phyloP scores from a whole-genome alignment of 2,797 vertebrate genomes.

The Glossophaga mutica region DNA sequence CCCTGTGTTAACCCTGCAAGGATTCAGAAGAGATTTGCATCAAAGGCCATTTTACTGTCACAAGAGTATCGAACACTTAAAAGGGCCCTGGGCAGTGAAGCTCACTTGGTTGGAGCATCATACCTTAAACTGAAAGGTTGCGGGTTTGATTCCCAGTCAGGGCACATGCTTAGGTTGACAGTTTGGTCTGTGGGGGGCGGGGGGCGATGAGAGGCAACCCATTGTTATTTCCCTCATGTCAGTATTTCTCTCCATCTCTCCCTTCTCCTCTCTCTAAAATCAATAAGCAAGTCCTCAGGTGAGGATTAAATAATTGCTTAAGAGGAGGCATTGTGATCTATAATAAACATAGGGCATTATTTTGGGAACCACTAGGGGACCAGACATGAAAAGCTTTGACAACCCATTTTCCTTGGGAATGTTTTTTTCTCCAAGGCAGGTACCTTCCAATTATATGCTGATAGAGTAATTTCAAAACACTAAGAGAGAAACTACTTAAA shows the following conservation, averaged over 20 bases:
- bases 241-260: background rate
- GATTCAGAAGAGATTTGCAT: background rate
- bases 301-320: background rate
- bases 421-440: conserved; percentile 15
- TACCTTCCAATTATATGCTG: background rate
- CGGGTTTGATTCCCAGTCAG: background rate
- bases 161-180: background rate
- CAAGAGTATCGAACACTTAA: background rate
- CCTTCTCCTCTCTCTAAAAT: background rate
- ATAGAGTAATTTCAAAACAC: conserved; percentile 31
- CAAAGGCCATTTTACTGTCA: background rate
- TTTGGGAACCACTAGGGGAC: background rate
- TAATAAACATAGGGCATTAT: background rate
- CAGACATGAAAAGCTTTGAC: background rate
- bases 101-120: background rate
- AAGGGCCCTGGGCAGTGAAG: background rate
- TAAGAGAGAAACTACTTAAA: conserved; percentile 21
- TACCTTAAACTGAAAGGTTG: background rate
- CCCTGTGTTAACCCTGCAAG: background rate
- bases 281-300: background rate
- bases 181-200: too few species aligned
- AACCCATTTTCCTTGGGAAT: background rate
- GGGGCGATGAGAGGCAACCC: background rate
- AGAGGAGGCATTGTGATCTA: background rate
- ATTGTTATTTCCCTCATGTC: background rate